phyloP scores from a whole-genome alignment of 2,888 invertebrate species.

The Ophonus ardosiacus region DNA sequence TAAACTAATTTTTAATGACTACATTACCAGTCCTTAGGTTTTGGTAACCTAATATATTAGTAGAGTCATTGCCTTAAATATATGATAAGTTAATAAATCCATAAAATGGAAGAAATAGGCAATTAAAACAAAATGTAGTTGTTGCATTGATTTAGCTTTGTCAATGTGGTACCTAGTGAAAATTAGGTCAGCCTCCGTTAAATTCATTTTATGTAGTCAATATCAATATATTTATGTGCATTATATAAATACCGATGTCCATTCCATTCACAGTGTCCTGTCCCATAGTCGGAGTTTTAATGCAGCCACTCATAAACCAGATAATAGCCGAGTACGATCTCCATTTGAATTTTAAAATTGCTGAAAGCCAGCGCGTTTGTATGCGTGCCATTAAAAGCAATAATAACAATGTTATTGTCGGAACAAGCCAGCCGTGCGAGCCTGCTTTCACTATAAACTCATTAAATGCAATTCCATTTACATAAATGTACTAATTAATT shows the following conservation, averaged over 20 bases:
- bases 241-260: not conserved
- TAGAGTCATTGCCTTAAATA: no score
- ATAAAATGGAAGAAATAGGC: no score
- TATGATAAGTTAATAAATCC: no score
- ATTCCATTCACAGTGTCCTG: not conserved
- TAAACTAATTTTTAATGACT: no score
- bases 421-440: constrained; percentile 35
- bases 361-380: constrained; percentile 4
- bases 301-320: constrained; percentile 39
- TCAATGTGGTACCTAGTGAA: not conserved
- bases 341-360: constrained; percentile 39
- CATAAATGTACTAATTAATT: constrained; percentile 44
- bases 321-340: constrained; percentile 21
- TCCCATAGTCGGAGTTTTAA: constrained; percentile 20
- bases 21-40: no score
- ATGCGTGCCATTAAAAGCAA: constrained; percentile 33
- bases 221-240: constrained; percentile 15
- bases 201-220: constrained; percentile 6
- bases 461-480: constrained; percentile 50
- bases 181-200: not conserved
- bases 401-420: constrained; percentile 48
- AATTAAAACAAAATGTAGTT: no score
- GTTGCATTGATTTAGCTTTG: not conserved
- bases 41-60: no score
- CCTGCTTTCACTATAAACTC: constrained; percentile 38